Base-by-base conservation (phyloP, 1,140 invertebrate species). In the Drosophila kikkawai region DNA sequence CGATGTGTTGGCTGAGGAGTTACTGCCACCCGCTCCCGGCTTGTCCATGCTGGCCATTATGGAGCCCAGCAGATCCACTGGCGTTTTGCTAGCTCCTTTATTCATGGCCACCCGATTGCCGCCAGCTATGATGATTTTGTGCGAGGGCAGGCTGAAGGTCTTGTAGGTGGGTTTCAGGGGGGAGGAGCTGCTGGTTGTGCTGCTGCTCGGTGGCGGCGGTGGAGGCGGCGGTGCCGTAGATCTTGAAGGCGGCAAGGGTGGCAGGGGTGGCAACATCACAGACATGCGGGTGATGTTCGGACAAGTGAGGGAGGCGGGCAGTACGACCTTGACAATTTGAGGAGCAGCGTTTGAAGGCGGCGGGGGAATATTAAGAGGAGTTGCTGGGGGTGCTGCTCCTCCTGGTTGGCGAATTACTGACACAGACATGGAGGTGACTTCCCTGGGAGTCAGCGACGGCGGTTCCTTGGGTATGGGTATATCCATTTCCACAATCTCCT, bases 1-100 rank as follows among this genome's bases (percentile, higher is more conserved):
- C 45, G 75, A 32, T 51, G 57, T 22, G 53, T 34, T 29, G 53
- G 67, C 44, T 32, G 58, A 59, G 19, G 63, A 34, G 64, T n/a
- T 39, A 19, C 56, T 48, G 15, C 59, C 58, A 7, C 22, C 61
- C 44, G 57, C 44, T 7, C 50, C 50, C 56, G 55, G 75, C 67
- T 86, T 91, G 74, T 93, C 92, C 92, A 93, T 93, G 74, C 92
- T 91, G 51, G 92, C 92, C 91, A 93, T 92, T 4, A 93, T 93
- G 12, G 92, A 92, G 55, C 92, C 91, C 32, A 93, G 74, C 29
- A 93, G 77, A 78, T 93, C 92, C 4, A 86, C 80, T 42, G 75
- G 75, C 15, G 75, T 70, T 7, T 60, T 70, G 22, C 60, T 7
- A 1, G 65, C 9, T 3, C 53, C 36, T 12, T 74, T 61, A 1